Evolutionary conservation across 2,888 invertebrate species (phyloP), one percentile per base, ranked within the genome.

Genomic region (Macroteleia sp.): DNA sequence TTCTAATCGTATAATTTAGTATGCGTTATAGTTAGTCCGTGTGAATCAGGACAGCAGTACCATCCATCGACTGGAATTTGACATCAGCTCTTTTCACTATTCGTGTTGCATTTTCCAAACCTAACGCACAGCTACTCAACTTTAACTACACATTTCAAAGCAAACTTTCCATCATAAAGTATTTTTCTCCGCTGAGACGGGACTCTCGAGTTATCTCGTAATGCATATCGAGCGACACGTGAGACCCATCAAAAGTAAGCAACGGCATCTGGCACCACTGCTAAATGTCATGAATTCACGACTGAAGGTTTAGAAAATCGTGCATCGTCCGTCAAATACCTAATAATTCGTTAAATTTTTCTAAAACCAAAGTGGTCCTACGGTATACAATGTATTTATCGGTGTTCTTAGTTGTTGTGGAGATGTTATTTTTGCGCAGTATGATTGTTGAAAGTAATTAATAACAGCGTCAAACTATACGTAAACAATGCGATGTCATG

Each of bases 81-180:
- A 20, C 19, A 9, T 16, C 28, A n/a, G 2, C 14, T 42, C 42
- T 64, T 64, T 52, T 52, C 52, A 32, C 52, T 9, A 36, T 22
- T 25, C 28, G 39, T 16, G 8, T 46, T 14, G 25, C 44, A 22
- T 64, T 52, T 52, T 52, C 41, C 20, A 41, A 41, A 52, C 41
- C 19, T 25, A 22, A 39, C 19, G 32, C 3, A 14, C 61, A 3
- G 30, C 19, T 20, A 41, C 30, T 62, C 50, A 17, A 34, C 57
- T 54, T 57, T 59, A 46, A 48, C 41, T 48, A 22, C 69, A 50
- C 32, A 46, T 41, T 48, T 46, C 41, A 28, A 59, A n/a, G 50
- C n/a, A 12, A 42, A 71, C 70, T 71, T 62, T 71, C 70, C 61
- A 71, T 71, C 70, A 54, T 71, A 71, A 61, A 71, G 30, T 20